Conservation (phyloP, 2,888 invertebrate species). For the Nomada ferruginata region DNA sequence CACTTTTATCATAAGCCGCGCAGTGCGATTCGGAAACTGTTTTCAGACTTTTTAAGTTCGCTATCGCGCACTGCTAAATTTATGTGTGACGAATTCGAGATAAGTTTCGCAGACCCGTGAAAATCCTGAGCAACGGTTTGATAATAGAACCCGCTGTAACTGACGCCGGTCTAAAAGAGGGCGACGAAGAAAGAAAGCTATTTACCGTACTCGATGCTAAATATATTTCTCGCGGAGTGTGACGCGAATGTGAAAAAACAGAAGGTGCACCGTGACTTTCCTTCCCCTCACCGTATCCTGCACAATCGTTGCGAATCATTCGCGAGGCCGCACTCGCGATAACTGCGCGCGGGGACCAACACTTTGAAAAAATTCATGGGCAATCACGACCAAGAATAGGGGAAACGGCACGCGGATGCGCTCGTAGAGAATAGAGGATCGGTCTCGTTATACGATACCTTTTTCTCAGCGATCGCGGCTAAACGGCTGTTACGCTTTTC, state of each 20-base stretch:
- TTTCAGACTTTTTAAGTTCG: slow-evolving; percentile 57
- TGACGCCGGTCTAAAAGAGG: slow-evolving; percentile 1
- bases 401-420: background rate
- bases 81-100: slow-evolving; percentile 70
- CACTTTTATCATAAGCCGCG: slow-evolving; percentile 45
- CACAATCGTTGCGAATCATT: background rate
- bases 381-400: background rate
- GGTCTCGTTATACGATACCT: slow-evolving; percentile 54
- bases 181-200: slow-evolving; percentile 12
- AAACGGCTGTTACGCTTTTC: slow-evolving; percentile 42
- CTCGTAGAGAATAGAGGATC: background rate
- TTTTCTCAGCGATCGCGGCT: slow-evolving; percentile 57
- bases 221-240: slow-evolving; percentile 6
- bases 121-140: slow-evolving; percentile 59
- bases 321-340: background rate
- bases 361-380: background rate
- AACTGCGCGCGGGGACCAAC: background rate
- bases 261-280: background rate
- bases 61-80: slow-evolving; percentile 71
- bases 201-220: slow-evolving; percentile 13
- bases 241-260: background rate
- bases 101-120: slow-evolving; percentile 64
- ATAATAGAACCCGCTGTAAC: slow-evolving; percentile 43
- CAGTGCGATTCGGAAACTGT: slow-evolving; percentile 47
- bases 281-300: too few relatives aligned